Conservation (phyloP, 2,888 invertebrate species). For the Sinohyriopsis cumingii region DNA sequence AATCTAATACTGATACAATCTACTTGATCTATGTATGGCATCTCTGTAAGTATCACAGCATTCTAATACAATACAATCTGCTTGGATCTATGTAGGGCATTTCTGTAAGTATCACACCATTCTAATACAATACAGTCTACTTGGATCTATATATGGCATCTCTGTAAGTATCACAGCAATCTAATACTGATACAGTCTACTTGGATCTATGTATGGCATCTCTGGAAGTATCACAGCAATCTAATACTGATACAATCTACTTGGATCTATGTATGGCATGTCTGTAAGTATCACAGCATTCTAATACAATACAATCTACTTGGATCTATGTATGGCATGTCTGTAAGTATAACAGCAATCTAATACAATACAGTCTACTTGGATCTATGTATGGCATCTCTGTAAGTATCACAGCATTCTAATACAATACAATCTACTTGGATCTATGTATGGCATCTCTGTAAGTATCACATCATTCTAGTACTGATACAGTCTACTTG, state of each 20-base stretch:
- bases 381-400: background rate
- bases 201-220: background rate
- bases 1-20: too few species aligned
- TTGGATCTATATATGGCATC: slow-evolving; percentile 87
- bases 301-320: slow-evolving; percentile 75
- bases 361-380: too few species aligned
- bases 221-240: background rate
- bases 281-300: too few species aligned
- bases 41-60: too few species aligned
- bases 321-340: slow-evolving; percentile 88
- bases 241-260: background rate
- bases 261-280: background rate
- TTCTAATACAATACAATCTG: too few species aligned
- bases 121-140: slow-evolving; percentile 75
- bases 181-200: too few species aligned
- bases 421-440: background rate
- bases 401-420: background rate
- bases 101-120: too few species aligned
- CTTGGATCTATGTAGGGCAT: too few species aligned
- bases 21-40: too few species aligned
- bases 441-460: too few species aligned
- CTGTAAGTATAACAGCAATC: slow-evolving; percentile 77
- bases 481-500: too few species aligned
- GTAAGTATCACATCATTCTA: too few species aligned
- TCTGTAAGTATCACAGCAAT: slow-evolving; percentile 78